Percentiles rank a stretch among this genome's conserved stretches.
These are phyloP conservation scores for Tryphoninae sp. DNA, from an alignment of 2,888 invertebrate genomes.

Conservation along the genomic window DNA sequence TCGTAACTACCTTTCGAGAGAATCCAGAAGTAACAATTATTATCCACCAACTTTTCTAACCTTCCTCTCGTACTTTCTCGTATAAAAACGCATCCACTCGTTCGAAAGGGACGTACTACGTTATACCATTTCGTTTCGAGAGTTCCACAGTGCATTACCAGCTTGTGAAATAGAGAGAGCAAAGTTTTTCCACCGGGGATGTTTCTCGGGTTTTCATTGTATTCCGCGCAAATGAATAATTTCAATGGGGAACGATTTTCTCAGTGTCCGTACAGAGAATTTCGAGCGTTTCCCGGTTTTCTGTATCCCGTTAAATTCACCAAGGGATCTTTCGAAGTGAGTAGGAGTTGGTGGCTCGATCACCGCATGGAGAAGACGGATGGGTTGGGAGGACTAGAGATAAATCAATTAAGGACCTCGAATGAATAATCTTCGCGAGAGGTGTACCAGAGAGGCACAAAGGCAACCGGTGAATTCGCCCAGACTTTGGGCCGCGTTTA, in stretches of 20 bases:
- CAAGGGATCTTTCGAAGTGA: constrained; percentile 26
- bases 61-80: constrained; percentile 36
- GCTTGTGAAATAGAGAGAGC: not conserved
- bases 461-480: constrained; percentile 50
- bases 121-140: not conserved
- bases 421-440: constrained; percentile 68
- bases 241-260: constrained; percentile 34
- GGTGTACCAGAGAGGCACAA: constrained; percentile 59
- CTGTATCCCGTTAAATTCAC: constrained; percentile 43
- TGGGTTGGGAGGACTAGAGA: constrained; percentile 49
- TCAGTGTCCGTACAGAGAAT: constrained; percentile 6
- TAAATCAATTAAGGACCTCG: constrained; percentile 70
- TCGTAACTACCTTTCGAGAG: constrained; percentile 43
- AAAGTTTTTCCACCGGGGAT: constrained; percentile 37
- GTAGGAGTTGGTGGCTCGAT: constrained; percentile 17
- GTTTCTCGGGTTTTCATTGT: constrained; percentile 25
- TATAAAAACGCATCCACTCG: not conserved
- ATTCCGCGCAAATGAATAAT: constrained; percentile 34
- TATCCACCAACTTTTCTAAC: constrained; percentile 25
- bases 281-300: constrained; percentile 17
- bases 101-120: not conserved
- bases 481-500: constrained; percentile 61
- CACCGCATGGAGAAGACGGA: not conserved
- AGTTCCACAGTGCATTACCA: constrained; percentile 4
- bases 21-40: constrained; percentile 31